Base-by-base conservation (phyloP, 2,797 vertebrate genomes). In the Apogon hyalosoma region DNA sequence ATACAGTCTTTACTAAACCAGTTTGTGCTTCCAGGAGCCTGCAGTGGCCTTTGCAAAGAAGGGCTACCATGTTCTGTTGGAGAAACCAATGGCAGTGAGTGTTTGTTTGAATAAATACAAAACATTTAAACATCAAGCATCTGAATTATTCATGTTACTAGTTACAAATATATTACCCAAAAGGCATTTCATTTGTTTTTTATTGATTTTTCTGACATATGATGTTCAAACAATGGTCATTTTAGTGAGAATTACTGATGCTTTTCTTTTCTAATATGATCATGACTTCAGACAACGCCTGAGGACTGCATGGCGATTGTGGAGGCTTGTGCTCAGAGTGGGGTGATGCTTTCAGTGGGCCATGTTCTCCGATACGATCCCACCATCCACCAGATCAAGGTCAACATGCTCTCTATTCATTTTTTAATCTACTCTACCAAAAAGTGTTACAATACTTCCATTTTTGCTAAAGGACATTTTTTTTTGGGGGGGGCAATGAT, bases 41-140 rank as follows among this genome's bases (percentile, higher is more conserved):
- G 93, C 80, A 0, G 89, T 94, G 71, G 92, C 92, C 24, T 95
- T 96, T 81, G 95, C 87, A 0, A 91, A 85, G 48, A 93, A 90
- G 63, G 92, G 93, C 47, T 95, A 96, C 76, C 92, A 96, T 61
- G 70, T 95, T 71, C 88, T 96, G 38, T 78, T 96, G 91, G 95
- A 95, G 63, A 94, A 96, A 83, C 94, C 94, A 61, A 91, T 94
- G 95, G 95, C 94, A 16, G 95, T 96, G 82, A 93, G 95, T 94
- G 60, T 63, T 48, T 12, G 10, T 43, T 0, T 21, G 7, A 48
- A 50, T 38, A 18, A 21, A 21, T 21, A 21, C 19, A 21, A 21
- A 21, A 21, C 19, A n/a, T n/a, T n/a, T n/a, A n/a, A 57, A 48
- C 11, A 33, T 9, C 2, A 51, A 59, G 2, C 6, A 9, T 55